Evolutionary conservation across 1,140 invertebrate genomes (phyloP).

Genomic region (Calephelis virginiensis): DNA sequence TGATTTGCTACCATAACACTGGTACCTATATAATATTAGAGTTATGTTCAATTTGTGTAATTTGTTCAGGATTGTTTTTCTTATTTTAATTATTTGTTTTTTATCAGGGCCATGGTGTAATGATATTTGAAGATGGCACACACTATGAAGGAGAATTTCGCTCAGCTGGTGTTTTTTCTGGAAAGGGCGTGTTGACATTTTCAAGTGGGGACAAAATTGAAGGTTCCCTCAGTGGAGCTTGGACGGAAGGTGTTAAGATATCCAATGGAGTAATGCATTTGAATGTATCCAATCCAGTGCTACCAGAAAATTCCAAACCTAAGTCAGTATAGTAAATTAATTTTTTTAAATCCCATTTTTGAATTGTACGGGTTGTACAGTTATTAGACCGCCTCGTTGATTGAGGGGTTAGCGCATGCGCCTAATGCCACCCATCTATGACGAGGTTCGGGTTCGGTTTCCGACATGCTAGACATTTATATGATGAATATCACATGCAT

Average conservation of each 20-base stretch:
- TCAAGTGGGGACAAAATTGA: conserved; percentile 87
- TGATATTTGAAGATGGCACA: conserved; percentile 92
- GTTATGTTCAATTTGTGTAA: too few relatives aligned
- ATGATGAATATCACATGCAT: too few relatives aligned
- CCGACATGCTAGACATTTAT: too few relatives aligned
- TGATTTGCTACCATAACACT: too few relatives aligned
- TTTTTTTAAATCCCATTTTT: too few relatives aligned
- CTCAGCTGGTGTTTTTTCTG: conserved; percentile 85
- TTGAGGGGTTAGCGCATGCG: too few relatives aligned
- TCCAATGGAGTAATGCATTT: conserved; percentile 85
- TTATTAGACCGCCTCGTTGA: too few relatives aligned
- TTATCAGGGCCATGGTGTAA: conserved; percentile 87
- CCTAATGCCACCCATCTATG: too few relatives aligned
- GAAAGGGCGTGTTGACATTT: conserved; percentile 89
- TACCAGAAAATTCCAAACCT: conserved; percentile 77
- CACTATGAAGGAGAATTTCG: conserved; percentile 94
- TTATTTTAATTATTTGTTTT: not conserved
- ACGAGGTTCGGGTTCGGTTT: too few relatives aligned
- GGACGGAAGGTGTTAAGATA: conserved; percentile 91
- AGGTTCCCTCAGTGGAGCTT: conserved; percentile 85
- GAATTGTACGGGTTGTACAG: too few relatives aligned
- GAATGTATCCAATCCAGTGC: conserved; percentile 79
- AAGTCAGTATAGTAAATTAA: conserved; percentile 70
- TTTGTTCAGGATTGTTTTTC: not conserved
- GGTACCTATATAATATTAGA: too few relatives aligned